Evolutionary conservation across 2,113 vertebrate genomes (phyloP).

Genomic region (Passer domesticus): DNA sequence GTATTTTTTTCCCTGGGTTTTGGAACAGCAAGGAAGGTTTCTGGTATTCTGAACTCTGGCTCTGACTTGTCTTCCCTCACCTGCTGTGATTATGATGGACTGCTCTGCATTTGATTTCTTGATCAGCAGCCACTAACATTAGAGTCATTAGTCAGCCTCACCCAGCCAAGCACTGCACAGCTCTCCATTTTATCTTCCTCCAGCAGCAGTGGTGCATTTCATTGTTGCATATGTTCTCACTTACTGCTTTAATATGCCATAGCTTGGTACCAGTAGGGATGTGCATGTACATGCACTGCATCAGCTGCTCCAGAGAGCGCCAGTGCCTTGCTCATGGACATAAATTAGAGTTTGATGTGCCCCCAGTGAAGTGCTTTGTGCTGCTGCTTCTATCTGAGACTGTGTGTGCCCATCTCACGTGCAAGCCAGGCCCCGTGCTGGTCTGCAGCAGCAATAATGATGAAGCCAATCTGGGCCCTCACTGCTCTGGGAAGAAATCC

Average conservation of each 20-base stretch:
- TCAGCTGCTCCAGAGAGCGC: not conserved
- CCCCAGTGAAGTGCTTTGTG: not conserved
- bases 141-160: constrained; percentile 37
- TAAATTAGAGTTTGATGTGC: not conserved
- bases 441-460: rapidly evolving
- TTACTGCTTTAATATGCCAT: constrained; percentile 2
- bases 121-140: constrained; percentile 40
- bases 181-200: constrained; percentile 35
- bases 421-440: rapidly evolving
- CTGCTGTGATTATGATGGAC: not conserved
- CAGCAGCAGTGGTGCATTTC: constrained; percentile 33
- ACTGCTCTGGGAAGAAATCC: not conserved
- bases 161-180: not conserved
- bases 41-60: not conserved
- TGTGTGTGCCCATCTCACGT: rapidly evolving
- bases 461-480: not conserved
- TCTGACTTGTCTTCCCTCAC: not conserved
- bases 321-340: not conserved
- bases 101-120: constrained; percentile 23
- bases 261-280: not conserved
- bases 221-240: constrained; percentile 37
- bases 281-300: rapidly evolving
- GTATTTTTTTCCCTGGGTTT: not conserved
- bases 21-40: not conserved
- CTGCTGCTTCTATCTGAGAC: not conserved